Conservation (phyloP, 2,113 vertebrate genomes). For the Epinephelus cyanopodus region DNA sequence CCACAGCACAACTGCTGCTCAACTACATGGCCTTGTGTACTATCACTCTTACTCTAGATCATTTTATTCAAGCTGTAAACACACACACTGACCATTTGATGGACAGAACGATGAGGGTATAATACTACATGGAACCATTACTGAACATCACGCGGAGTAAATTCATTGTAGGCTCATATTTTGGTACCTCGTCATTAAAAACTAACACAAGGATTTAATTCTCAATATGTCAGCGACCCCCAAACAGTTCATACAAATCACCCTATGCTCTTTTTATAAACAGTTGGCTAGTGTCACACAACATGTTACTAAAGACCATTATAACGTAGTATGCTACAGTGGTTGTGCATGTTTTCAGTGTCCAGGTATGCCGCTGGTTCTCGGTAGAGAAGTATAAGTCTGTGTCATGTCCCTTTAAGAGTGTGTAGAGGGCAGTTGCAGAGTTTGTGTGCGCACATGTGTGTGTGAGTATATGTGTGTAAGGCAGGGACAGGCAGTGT, state of each 20-base stretch:
- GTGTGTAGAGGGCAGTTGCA: slow-evolving; percentile 72
- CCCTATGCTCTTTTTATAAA: background rate
- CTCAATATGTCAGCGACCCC: background rate
- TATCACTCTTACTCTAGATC: background rate
- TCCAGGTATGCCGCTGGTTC: slow-evolving; percentile 6
- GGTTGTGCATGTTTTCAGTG: background rate
- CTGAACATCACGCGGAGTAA: background rate
- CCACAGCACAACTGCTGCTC: background rate
- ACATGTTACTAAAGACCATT: background rate
- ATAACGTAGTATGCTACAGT: background rate
- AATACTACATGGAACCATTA: background rate
- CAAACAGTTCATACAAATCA: background rate
- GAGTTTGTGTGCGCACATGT: slow-evolving; percentile 57
- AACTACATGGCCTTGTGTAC: background rate
- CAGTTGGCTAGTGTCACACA: background rate
- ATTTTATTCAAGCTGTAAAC: slow-evolving; percentile 1
- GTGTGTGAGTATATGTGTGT: slow-evolving; percentile 57
- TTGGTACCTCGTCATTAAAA: background rate
- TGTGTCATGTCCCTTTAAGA: slow-evolving; percentile 80
- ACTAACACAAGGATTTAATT: background rate
- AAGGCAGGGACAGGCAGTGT: slow-evolving; percentile 75
- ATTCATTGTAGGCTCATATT: background rate
- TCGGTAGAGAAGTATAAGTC: slow-evolving; percentile 30
- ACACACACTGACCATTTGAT: background rate
- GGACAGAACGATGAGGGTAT: background rate